phyloP scores from a whole-genome alignment of 2,113 vertebrate genomes.

The Odocoileus hemionus region DNA sequence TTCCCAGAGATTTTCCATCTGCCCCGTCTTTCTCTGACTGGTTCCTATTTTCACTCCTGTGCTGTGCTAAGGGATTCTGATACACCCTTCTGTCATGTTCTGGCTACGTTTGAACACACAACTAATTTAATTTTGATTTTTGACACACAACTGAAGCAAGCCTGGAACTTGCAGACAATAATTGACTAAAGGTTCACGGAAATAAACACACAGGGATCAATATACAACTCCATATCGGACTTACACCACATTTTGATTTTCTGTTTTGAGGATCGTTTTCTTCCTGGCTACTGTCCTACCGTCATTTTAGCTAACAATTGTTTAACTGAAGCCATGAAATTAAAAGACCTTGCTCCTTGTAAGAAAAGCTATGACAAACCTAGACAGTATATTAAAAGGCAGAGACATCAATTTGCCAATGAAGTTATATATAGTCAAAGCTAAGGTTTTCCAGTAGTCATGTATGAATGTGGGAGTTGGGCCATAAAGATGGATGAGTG shows the following conservation, averaged over 20 bases:
- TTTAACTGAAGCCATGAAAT: background rate
- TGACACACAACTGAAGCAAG: background rate
- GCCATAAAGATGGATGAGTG: background rate
- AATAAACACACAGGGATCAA: background rate
- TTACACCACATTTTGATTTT: background rate
- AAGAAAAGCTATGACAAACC: background rate
- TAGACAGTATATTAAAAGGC: background rate
- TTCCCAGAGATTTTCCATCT: background rate
- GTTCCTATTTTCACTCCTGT: background rate
- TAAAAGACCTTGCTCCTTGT: background rate
- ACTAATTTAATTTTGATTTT: background rate
- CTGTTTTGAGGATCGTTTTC: background rate
- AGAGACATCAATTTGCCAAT: background rate
- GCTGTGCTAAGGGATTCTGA: background rate
- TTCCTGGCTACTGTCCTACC: background rate
- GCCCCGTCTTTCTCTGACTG: background rate
- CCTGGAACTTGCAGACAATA: background rate
- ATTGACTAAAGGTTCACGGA: background rate
- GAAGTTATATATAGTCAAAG: background rate
- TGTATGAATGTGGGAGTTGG: background rate
- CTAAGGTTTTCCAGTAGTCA: background rate
- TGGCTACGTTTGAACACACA: background rate
- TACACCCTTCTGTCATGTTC: background rate
- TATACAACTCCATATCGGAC: background rate
- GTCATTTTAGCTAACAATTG: background rate